These are phyloP conservation scores for Malurus melanocephalus DNA, from an alignment of 2,113 vertebrate species.

Conservation along the genomic window DNA sequence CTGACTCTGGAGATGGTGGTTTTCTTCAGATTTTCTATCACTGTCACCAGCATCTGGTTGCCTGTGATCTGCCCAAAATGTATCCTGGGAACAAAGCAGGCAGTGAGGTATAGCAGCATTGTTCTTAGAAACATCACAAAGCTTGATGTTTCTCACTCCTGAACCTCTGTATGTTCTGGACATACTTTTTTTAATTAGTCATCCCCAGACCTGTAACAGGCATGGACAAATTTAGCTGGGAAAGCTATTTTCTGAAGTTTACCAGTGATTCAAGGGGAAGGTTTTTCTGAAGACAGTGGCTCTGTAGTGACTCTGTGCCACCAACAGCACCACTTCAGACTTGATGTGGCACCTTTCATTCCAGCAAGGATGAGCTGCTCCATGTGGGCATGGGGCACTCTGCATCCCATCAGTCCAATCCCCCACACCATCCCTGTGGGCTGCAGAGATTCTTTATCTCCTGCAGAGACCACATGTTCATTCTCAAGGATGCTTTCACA, in stretches of 20 bases:
- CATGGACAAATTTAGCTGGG: not conserved
- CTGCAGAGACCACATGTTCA: not conserved
- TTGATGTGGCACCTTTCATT: not conserved
- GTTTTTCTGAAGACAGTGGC: fast-evolving
- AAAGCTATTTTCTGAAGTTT: not conserved
- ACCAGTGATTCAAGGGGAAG: not conserved
- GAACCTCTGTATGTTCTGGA: not conserved
- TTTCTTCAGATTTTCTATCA: slow-evolving; percentile 87
- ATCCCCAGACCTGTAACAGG: not conserved
- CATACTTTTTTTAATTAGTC: not conserved
- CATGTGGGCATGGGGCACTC: not conserved
- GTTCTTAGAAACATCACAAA: not conserved
- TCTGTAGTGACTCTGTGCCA: not conserved
- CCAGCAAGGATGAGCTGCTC: not conserved
- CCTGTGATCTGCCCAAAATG: slow-evolving; percentile 94
- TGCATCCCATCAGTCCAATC: not conserved
- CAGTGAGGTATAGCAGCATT: not conserved
- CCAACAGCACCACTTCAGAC: not conserved
- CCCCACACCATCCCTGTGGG: too few species aligned
- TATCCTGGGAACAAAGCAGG: slow-evolving; percentile 75
- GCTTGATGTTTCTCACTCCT: not conserved
- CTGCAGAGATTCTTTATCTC: not conserved
- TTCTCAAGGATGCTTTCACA: not conserved
- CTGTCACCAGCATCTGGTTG: slow-evolving; percentile 89
- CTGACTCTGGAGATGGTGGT: slow-evolving; percentile 87